Base-by-base conservation (phyloP, 2,797 vertebrate genomes). In the Fistularia commersonii region DNA sequence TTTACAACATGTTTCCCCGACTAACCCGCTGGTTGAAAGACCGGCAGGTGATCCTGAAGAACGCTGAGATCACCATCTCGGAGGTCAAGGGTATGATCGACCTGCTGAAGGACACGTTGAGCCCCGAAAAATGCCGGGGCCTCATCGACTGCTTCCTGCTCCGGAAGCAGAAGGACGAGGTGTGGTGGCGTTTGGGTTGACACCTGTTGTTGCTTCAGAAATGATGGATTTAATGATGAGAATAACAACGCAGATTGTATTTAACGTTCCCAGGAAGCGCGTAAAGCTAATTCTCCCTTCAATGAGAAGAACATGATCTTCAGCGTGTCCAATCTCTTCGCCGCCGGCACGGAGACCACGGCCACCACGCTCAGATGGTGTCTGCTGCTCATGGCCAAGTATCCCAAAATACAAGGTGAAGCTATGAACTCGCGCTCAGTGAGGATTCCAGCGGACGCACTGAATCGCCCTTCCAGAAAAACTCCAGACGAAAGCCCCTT, bases 331-430 rank as follows among this genome's bases (percentile, higher is more conserved):
- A 83, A 86, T 69, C 66, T 91, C 36, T 90, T 91, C 77, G 3
- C 2, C 41, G 89, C 88, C 41, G 88, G 88, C 1, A 87, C 86
- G 0, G 88, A 91, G 2, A 88, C 86, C 5, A 84, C 87, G 5
- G 69, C 72, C 8, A 50, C 74, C 0, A 88, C 89, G 1, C 57
- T 91, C 8, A 66, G 68, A 54, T 90, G 84, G 87, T 39, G 52
- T 52, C 53, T 87, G 41, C 64, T 89, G 40, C n/a, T 89, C 0
- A 86, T 89, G 88, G 85, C 80, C 51, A 89, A 87, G 61, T 87
- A 87, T 52, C 88, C 89, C 33, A 48, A 71, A 0, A 65, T 88
- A 57, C 89, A 89, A 52, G 81, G 88, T 88, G 53, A 65, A 40
- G 10, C 38, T 10, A n/a, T n/a, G n/a, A n/a, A n/a, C n/a, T n/a